phyloP scores from a whole-genome alignment of 2,888 invertebrate species.

The Parnassius apollo region DNA sequence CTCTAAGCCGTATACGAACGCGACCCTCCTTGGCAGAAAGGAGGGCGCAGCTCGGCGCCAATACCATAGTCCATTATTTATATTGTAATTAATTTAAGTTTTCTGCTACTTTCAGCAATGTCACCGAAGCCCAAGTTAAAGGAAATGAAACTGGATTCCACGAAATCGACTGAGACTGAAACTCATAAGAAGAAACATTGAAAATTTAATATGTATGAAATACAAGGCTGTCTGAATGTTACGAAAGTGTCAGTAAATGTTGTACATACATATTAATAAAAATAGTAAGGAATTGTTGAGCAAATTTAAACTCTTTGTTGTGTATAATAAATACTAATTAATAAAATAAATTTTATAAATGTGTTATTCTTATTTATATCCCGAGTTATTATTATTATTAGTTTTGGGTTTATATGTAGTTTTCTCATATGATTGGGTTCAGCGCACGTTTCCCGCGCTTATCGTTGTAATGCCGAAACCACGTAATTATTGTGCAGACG shows the following conservation, averaged over 20 bases:
- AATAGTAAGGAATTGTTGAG: constrained; percentile 11
- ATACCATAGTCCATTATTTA: neutral
- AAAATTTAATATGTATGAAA: constrained; percentile 16
- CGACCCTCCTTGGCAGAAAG: no score
- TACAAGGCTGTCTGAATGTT: neutral
- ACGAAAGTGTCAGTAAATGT: neutral
- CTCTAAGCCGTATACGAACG: no score
- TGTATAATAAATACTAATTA: constrained; percentile 23
- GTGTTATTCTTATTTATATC: constrained; percentile 3
- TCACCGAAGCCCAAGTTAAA: constrained; percentile 8
- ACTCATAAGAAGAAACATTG: constrained; percentile 3
- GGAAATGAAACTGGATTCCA: constrained; percentile 7
- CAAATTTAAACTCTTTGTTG: constrained; percentile 21
- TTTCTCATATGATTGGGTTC: no score
- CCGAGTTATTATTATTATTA: neutral
- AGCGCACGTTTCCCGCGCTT: no score
- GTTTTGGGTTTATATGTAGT: no score
- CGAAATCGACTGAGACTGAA: constrained; percentile 17
- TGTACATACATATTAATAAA: constrained; percentile 20
- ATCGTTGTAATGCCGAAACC: no score
- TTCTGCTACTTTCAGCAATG: constrained; percentile 11
- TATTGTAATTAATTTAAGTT: neutral
- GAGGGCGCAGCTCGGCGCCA: no score
- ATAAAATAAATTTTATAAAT: constrained; percentile 11
- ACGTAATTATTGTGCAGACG: no score